Evolutionary conservation across 2,888 invertebrate species (phyloP).

Genomic region (Cinara cedri): DNA sequence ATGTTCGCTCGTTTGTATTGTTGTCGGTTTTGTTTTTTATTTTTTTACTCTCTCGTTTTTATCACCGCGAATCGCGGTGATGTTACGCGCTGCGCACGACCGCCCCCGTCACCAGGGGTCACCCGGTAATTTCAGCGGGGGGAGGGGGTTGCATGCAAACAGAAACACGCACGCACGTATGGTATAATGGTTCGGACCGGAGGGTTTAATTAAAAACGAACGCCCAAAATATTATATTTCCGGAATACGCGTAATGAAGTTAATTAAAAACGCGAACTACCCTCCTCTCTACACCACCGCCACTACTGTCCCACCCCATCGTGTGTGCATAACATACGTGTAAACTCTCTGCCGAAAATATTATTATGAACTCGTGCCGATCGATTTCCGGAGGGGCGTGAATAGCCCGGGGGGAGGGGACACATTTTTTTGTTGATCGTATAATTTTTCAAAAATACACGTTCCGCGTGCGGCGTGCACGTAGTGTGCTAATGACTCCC

Average conservation of each 20-base stretch:
- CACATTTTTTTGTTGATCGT: neutral
- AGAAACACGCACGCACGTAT: neutral
- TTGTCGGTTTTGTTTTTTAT: conserved; percentile 1
- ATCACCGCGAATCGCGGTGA: neutral
- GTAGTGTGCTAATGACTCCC: too few relatives aligned
- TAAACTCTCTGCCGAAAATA: neutral
- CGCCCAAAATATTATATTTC: neutral
- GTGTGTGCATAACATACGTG: neutral
- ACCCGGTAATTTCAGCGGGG: neutral
- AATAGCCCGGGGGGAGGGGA: too few relatives aligned
- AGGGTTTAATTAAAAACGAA: conserved; percentile 45
- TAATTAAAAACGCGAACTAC: conserved; percentile 44
- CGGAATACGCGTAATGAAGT: conserved; percentile 19
- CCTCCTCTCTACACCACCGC: neutral
- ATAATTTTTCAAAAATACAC: conserved; percentile 12
- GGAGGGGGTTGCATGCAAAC: neutral
- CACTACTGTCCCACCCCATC: neutral
- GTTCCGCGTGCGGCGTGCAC: neutral
- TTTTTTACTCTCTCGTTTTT: neutral
- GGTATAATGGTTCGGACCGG: conserved; percentile 3
- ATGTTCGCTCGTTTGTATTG: conserved; percentile 11
- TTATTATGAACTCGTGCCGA: conserved; percentile 5
- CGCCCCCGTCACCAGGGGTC: neutral
- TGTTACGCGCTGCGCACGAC: too few relatives aligned
- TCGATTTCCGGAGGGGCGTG: neutral